Conservation (phyloP, 1,140 invertebrate genomes). For the Rhagoletis pomonella region DNA sequence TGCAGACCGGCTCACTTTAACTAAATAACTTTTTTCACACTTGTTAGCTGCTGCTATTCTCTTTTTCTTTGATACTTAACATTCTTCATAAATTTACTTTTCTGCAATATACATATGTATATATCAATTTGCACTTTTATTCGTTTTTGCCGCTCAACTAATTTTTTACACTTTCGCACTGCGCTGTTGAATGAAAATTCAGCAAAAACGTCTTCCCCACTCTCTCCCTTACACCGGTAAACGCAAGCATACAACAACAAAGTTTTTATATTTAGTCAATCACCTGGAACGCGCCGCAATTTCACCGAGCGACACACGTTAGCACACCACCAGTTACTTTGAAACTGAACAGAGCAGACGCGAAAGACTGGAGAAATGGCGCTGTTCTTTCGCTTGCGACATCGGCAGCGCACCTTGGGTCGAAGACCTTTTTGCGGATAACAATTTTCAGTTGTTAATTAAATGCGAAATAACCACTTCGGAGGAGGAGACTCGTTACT, state of each 20-base stretch:
- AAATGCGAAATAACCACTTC: too few species aligned
- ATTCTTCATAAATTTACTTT: not conserved
- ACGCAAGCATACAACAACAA: not conserved
- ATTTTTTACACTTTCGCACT: not conserved
- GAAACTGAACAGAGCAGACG: not conserved
- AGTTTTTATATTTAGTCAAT: not conserved
- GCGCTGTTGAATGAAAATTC: not conserved
- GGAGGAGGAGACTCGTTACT: too few species aligned
- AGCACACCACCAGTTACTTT: not conserved
- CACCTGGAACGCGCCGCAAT: not conserved
- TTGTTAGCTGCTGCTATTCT: not conserved
- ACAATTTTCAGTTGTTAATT: too few species aligned
- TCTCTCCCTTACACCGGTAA: not conserved
- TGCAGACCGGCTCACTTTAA: not conserved
- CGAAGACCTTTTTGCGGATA: not conserved
- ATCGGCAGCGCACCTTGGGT: slow-evolving; percentile 14
- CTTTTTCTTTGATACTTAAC: not conserved
- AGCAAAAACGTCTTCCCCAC: not conserved
- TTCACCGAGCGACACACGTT: slow-evolving; percentile 5
- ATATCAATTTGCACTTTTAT: not conserved
- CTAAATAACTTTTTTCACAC: not conserved
- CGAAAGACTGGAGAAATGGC: slow-evolving; percentile 30
- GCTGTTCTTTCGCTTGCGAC: slow-evolving; percentile 44
- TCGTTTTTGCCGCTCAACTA: not conserved
- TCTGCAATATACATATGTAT: not conserved